Evolutionary conservation across 1,140 invertebrate species (phyloP).

Genomic region (Leptonema lineaticorne): DNA sequence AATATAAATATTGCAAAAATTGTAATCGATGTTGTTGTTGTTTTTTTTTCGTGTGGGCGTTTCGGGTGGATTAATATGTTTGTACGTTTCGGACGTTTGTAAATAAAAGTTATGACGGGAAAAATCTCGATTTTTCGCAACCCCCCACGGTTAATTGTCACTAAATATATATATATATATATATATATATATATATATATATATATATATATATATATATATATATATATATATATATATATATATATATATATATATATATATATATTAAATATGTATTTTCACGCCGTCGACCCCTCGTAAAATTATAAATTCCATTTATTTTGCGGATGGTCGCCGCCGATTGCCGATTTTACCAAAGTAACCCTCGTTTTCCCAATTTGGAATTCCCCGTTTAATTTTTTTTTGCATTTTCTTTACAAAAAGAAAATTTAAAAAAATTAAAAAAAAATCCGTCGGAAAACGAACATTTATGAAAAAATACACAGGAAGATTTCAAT

Average conservation of each 20-base stretch:
- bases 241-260: too few relatives aligned
- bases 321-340: not conserved
- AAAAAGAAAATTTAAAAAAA: too few relatives aligned
- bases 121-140: not conserved
- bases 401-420: too few relatives aligned
- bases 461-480: too few relatives aligned
- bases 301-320: constrained; percentile 18
- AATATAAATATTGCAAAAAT: not conserved
- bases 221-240: too few relatives aligned
- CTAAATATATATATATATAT: not conserved
- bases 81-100: not conserved
- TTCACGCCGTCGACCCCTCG: not conserved
- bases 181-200: too few relatives aligned
- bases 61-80: not conserved
- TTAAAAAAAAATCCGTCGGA: too few relatives aligned
- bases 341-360: not conserved
- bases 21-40: not conserved
- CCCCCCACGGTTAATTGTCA: not conserved
- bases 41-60: not conserved
- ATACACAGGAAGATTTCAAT: too few relatives aligned
- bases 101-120: too few relatives aligned
- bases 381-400: too few relatives aligned
- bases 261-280: constrained; percentile 2
- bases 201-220: too few relatives aligned
- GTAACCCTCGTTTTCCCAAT: too few relatives aligned